Conservation (phyloP, 2,888 invertebrate species). For the Timema cristinae region DNA sequence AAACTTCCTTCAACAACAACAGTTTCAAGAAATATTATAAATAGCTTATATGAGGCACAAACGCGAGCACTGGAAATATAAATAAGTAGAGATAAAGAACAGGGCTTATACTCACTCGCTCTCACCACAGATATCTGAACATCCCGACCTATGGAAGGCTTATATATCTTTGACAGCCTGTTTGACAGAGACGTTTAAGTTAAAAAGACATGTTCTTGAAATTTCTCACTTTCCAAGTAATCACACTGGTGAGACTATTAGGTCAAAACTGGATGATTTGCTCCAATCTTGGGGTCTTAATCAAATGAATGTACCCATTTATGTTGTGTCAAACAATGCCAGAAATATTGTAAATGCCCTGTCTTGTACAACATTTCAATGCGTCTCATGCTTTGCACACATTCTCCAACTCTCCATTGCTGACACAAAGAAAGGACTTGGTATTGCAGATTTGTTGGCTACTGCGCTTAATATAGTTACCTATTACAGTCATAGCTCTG, state of each 20-base stretch:
- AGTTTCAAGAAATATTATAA: conserved; percentile 6
- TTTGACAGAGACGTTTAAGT: not conserved
- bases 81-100: too few relatives aligned
- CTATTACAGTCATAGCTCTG: conserved; percentile 16
- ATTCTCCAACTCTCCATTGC: conserved; percentile 8
- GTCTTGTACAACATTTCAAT: conserved; percentile 1
- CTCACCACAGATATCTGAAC: conserved; percentile 15
- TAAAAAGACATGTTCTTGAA: conserved; percentile 3
- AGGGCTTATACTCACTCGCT: not conserved
- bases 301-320: conserved; percentile 9
- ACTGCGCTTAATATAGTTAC: not conserved
- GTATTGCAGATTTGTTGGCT: not conserved
- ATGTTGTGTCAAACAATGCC: conserved; percentile 18
- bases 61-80: not conserved
- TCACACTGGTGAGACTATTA: conserved; percentile 13
- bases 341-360: conserved; percentile 14
- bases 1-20: conserved; percentile 6
- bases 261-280: not conserved
- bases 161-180: conserved; percentile 15
- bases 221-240: conserved; percentile 16
- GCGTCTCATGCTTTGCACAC: conserved; percentile 16
- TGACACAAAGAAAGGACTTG: not conserved
- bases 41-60: conserved; percentile 3
- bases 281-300: conserved; percentile 11
- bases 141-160: conserved; percentile 13